phyloP scores from a whole-genome alignment of 1,140 invertebrate species.

The Pantala flavescens region DNA sequence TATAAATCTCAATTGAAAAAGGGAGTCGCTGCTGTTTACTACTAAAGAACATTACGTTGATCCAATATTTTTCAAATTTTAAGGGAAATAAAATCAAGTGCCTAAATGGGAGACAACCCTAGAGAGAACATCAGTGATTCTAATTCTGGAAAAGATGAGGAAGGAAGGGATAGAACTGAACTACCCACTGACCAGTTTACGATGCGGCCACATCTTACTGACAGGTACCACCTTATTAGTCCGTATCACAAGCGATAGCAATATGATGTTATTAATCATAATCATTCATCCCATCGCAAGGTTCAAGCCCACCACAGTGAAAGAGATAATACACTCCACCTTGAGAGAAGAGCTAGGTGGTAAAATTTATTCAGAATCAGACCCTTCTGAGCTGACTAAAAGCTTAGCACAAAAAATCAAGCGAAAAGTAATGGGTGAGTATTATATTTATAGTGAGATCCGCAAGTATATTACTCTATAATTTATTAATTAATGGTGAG shows the following conservation, averaged over 20 bases:
- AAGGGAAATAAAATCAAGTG: too few relatives aligned
- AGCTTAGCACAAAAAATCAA: slow-evolving; percentile 55
- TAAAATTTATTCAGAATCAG: slow-evolving; percentile 53
- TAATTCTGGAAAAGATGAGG: too few relatives aligned
- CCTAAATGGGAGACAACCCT: too few relatives aligned
- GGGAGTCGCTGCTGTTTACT: too few relatives aligned
- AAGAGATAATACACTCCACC: slow-evolving; percentile 59
- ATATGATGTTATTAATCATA: neutral
- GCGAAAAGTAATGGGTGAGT: slow-evolving; percentile 49
- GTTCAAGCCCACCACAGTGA: slow-evolving; percentile 58
- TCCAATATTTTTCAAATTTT: too few relatives aligned
- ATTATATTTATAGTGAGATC: too few relatives aligned
- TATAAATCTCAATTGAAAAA: too few relatives aligned
- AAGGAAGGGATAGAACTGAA: neutral
- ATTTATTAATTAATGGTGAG: too few relatives aligned
- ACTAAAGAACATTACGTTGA: too few relatives aligned
- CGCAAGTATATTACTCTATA: too few relatives aligned
- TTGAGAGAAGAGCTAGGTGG: slow-evolving; percentile 54
- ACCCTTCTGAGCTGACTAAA: slow-evolving; percentile 55
- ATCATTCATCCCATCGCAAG: slow-evolving; percentile 36
- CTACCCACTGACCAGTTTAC: neutral
- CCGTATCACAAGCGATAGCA: neutral
- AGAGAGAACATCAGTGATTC: too few relatives aligned
- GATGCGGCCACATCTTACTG: neutral
- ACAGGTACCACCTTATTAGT: neutral